Percentiles rank a stretch among this genome's conserved stretches.
Conservation (phyloP, 2,888 invertebrate genomes). For the Sepiola atlantica region DNA sequence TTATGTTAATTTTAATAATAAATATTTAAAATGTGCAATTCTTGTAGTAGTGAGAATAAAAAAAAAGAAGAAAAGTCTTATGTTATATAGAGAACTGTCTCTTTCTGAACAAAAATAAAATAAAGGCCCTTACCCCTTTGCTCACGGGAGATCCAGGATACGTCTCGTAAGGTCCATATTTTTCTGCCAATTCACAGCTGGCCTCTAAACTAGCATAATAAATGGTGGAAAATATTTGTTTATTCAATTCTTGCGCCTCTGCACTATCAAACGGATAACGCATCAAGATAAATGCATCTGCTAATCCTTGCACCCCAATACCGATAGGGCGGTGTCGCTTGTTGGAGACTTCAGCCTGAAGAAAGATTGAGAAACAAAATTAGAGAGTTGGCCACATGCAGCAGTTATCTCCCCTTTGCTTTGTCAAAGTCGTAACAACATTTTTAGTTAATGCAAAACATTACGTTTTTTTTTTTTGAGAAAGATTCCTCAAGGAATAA, state of each 20-base stretch:
- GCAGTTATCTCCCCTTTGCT: no score
- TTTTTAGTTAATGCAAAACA: no score
- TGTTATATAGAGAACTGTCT: no score
- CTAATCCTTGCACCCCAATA: conserved; percentile 97
- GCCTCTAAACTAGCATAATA: conserved; percentile 97
- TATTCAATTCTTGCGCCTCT: conserved; percentile 89
- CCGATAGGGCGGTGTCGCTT: conserved; percentile 83
- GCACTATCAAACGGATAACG: conserved; percentile 92
- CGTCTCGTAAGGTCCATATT: conserved; percentile 89
- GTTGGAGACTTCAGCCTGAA: conserved; percentile 83
- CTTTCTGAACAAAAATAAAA: background rate
- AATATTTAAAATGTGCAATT: no score
- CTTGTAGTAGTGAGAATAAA: no score
- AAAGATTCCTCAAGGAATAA: no score
- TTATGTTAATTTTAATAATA: no score
- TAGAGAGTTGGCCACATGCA: no score
- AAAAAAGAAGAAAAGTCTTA: no score
- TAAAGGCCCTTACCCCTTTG: conserved; percentile 81
- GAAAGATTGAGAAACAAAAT: conserved; percentile 39
- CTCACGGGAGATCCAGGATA: conserved; percentile 94
- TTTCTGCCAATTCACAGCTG: conserved; percentile 92
- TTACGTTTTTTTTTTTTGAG: no score
- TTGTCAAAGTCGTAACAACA: no score
- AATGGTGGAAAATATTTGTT: conserved; percentile 97
- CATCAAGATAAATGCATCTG: conserved; percentile 96